A percentile compares a stretch with the other conserved stretches of the same genome.
Conservation (phyloP, 2,888 invertebrate genomes). For the Tipula unca region DNA sequence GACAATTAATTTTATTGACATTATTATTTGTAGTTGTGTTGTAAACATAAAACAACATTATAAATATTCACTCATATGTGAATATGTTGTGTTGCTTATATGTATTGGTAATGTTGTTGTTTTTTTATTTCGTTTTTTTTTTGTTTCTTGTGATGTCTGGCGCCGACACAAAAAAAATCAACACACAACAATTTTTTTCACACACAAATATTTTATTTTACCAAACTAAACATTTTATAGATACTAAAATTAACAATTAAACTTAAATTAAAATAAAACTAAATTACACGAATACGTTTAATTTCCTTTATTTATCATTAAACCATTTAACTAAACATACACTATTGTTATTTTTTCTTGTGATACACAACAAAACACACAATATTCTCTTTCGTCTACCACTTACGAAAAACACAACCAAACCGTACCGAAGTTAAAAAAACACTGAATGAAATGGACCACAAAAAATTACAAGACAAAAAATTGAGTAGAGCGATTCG, state of each 20-base stretch:
- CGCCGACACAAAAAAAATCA: background rate
- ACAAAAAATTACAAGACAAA: background rate
- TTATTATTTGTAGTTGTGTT: background rate
- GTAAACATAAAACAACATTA: slow-evolving; percentile 8
- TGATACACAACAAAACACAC: background rate
- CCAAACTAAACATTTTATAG: background rate
- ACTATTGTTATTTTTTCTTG: background rate
- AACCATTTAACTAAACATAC: background rate
- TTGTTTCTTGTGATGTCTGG: slow-evolving; percentile 14
- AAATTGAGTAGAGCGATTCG: background rate
- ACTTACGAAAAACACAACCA: background rate
- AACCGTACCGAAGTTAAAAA: background rate
- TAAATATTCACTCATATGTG: background rate
- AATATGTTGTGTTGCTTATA: background rate
- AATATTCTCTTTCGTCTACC: background rate
- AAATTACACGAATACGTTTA: background rate
- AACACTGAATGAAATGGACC: background rate
- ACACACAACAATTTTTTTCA: background rate
- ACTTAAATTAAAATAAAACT: background rate
- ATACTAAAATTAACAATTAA: background rate
- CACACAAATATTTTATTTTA: background rate
- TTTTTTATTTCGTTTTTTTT: background rate
- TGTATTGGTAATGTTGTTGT: background rate
- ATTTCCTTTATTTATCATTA: background rate
- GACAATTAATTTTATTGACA: background rate